phyloP scores from a whole-genome alignment of 2,888 invertebrate species.

The Synergus gifuensis region DNA sequence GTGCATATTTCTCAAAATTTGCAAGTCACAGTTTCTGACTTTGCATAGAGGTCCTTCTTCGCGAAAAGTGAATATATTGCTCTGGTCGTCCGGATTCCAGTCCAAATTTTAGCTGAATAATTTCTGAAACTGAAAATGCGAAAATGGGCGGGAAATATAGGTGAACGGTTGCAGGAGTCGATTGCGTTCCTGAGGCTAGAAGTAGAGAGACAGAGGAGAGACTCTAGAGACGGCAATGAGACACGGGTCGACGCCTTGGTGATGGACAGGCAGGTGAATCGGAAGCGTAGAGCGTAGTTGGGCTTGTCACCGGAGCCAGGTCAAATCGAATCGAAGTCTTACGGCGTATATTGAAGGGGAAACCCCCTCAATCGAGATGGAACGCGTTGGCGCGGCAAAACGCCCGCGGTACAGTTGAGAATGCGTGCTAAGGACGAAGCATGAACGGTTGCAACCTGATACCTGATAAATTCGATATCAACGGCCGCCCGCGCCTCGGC shows the following conservation, averaged over 20 bases:
- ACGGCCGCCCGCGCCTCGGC: slow-evolving; percentile 66
- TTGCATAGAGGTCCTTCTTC: neutral
- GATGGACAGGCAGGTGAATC: slow-evolving; percentile 59
- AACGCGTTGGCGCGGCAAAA: slow-evolving; percentile 70
- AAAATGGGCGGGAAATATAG: neutral
- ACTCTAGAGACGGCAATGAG: slow-evolving; percentile 42
- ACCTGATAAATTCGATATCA: slow-evolving; percentile 76
- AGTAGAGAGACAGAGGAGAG: neutral
- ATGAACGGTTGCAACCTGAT: slow-evolving; percentile 67
- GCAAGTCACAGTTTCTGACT: neutral
- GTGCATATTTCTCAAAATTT: slow-evolving; percentile 1
- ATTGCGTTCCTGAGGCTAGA: neutral
- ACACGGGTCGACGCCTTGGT: slow-evolving; percentile 55
- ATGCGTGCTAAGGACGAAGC: slow-evolving; percentile 61
- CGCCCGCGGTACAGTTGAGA: slow-evolving; percentile 56
- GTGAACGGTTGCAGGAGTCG: neutral
- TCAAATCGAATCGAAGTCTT: slow-evolving; percentile 56
- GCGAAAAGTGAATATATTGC: neutral
- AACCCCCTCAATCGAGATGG: slow-evolving; percentile 52
- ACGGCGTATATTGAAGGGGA: slow-evolving; percentile 46
- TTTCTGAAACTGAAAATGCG: neutral
- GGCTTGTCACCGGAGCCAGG: slow-evolving; percentile 53
- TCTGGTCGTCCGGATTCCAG: neutral
- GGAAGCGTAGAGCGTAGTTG: slow-evolving; percentile 50
- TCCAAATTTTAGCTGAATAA: too few relatives aligned